A percentile compares a stretch with the other conserved stretches of the same genome.
phyloP scores from a whole-genome alignment of 2,113 vertebrate genomes.

The Aix galericulata region DNA sequence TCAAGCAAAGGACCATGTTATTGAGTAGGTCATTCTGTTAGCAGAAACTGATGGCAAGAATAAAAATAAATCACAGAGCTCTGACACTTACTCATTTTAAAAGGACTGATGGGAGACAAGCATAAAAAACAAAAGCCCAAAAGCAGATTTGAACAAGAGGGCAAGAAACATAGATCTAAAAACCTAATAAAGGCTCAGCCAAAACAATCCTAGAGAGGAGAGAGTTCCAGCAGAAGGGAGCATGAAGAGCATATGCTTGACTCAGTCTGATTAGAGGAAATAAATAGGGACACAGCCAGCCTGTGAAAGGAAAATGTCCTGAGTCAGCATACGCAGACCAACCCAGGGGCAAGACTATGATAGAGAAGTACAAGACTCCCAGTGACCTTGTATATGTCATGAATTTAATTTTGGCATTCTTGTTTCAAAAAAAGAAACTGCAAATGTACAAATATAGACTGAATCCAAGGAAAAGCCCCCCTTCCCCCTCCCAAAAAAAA shows the following conservation, averaged over 20 bases:
- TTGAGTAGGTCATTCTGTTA: slow-evolving; percentile 73
- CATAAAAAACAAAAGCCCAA: slow-evolving; percentile 77
- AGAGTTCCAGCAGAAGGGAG: slow-evolving; percentile 27
- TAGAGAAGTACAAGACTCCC: not conserved
- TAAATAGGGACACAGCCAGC: slow-evolving; percentile 62
- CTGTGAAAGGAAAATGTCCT: slow-evolving; percentile 29
- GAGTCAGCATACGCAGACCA: not conserved
- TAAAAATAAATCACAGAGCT: slow-evolving; percentile 79
- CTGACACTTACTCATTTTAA: slow-evolving; percentile 70
- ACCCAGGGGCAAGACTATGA: not conserved
- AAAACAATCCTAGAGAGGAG: slow-evolving; percentile 64
- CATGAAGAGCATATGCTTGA: not conserved
- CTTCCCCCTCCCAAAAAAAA: not conserved
- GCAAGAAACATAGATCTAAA: slow-evolving; percentile 65
- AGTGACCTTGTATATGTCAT: not conserved
- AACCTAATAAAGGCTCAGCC: slow-evolving; percentile 64
- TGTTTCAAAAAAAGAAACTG: not conserved
- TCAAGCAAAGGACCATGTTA: slow-evolving; percentile 43
- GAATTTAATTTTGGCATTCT: not conserved
- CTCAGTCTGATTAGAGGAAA: slow-evolving; percentile 66
- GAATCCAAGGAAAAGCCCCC: not conserved
- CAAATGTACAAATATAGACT: not conserved
- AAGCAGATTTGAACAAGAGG: slow-evolving; percentile 72
- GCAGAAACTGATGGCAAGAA: slow-evolving; percentile 75
- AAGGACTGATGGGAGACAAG: slow-evolving; percentile 72